Evolutionary conservation across 1,140 invertebrate species (phyloP).

Genomic region (Tenebrio molitor): DNA sequence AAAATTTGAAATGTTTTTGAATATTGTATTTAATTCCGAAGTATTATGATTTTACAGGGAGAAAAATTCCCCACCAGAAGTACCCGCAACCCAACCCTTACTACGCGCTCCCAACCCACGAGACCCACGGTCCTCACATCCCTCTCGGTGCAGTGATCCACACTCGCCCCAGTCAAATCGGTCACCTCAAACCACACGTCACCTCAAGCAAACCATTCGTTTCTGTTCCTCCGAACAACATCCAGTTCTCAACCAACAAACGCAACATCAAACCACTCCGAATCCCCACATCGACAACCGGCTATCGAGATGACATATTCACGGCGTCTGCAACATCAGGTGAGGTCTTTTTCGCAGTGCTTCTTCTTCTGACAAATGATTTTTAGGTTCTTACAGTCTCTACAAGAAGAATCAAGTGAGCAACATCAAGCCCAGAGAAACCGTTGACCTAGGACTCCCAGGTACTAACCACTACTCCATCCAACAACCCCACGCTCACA

Average conservation of each 20-base stretch:
- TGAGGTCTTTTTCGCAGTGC: conserved; percentile 22
- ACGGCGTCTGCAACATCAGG: conserved; percentile 57
- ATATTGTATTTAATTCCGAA: background rate
- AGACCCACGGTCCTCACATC: conserved; percentile 48
- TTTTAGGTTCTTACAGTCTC: conserved; percentile 50
- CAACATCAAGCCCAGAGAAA: conserved; percentile 54
- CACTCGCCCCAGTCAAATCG: conserved; percentile 40
- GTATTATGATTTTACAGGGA: background rate
- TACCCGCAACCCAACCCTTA: conserved; percentile 2
- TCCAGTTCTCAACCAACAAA: too few species aligned
- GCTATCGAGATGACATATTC: conserved; percentile 59
- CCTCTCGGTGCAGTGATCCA: conserved; percentile 26
- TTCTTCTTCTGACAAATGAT: background rate
- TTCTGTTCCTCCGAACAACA: too few species aligned
- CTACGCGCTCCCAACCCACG: conserved; percentile 2
- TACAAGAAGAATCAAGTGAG: conserved; percentile 38
- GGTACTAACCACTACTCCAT: conserved; percentile 47
- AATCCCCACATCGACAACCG: conserved; percentile 53
- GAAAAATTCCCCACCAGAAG: conserved; percentile 21
- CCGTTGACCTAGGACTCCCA: conserved; percentile 51
- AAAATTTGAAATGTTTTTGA: too few species aligned
- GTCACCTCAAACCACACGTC: conserved; percentile 27
- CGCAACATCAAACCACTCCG: conserved; percentile 54
- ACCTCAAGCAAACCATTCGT: conserved; percentile 42
- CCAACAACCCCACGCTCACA: conserved; percentile 54